phyloP scores from a whole-genome alignment of 2,797 vertebrate genomes.

The Furcifer pardalis region DNA sequence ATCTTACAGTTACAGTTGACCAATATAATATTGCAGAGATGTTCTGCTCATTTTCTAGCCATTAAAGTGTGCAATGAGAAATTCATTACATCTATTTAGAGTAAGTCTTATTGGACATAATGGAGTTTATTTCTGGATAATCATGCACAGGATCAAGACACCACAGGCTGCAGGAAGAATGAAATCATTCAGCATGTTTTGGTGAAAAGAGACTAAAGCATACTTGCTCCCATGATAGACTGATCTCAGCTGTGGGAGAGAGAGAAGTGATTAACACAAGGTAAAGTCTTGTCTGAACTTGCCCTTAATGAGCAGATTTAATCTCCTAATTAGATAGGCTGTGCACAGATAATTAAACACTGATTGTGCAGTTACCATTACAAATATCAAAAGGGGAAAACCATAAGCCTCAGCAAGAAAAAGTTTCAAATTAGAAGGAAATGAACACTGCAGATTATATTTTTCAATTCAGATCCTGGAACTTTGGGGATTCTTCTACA shows the following conservation, averaged over 20 bases:
- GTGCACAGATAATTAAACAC: conserved; percentile 30
- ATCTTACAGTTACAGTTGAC: neutral
- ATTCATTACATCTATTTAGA: neutral
- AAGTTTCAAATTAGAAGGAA: conserved; percentile 25
- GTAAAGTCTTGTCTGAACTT: conserved; percentile 16
- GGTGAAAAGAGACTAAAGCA: conserved; percentile 1
- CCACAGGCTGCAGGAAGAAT: neutral
- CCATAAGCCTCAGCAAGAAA: neutral
- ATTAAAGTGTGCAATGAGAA: neutral
- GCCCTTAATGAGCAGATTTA: conserved; percentile 27
- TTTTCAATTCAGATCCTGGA: conserved; percentile 16
- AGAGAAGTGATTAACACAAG: conserved; percentile 6
- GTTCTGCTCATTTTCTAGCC: neutral
- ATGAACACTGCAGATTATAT: conserved; percentile 10
- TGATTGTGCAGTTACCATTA: conserved; percentile 11
- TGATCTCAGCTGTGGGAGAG: neutral
- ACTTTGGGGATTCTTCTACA: neutral
- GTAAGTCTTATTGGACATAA: neutral
- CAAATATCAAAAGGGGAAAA: conserved; percentile 15
- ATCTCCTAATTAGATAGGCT: conserved; percentile 23
- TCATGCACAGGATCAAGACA: neutral
- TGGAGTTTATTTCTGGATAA: conserved; percentile 1
- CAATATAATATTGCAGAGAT: neutral
- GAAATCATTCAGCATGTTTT: neutral
- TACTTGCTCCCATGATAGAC: neutral